Evolutionary conservation across 1,140 invertebrate species (phyloP).

Genomic region (Chelonus insularis): DNA sequence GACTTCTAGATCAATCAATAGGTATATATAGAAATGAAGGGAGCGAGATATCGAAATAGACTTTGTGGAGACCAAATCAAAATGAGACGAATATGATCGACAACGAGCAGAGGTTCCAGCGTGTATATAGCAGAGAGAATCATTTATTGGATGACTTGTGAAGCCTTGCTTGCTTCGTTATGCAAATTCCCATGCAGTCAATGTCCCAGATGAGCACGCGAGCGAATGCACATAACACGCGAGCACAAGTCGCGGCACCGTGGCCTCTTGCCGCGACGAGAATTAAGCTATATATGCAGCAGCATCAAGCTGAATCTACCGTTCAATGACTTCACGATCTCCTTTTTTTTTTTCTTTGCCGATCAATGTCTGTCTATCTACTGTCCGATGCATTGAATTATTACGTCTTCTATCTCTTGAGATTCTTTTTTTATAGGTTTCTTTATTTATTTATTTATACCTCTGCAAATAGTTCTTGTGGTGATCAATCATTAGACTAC

Average conservation of each 20-base stretch:
- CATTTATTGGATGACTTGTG: slow-evolving; percentile 26
- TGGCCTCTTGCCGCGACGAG: neutral
- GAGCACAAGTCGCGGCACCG: slow-evolving; percentile 2
- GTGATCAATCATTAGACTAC: too few relatives aligned
- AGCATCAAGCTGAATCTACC: slow-evolving; percentile 6
- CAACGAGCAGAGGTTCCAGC: neutral
- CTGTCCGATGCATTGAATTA: slow-evolving; percentile 3
- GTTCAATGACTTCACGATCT: slow-evolving; percentile 19
- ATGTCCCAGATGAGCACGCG: slow-evolving; percentile 31
- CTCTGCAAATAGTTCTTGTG: too few relatives aligned
- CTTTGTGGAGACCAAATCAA: neutral
- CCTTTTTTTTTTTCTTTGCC: neutral
- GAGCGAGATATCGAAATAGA: neutral
- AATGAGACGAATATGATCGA: too few relatives aligned
- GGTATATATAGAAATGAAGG: neutral
- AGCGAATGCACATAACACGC: slow-evolving; percentile 25
- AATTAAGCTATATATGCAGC: slow-evolving; percentile 18
- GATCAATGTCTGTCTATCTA: slow-evolving; percentile 2
- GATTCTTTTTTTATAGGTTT: too few relatives aligned
- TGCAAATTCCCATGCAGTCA: slow-evolving; percentile 32
- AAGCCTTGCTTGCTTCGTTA: slow-evolving; percentile 12
- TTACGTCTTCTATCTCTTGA: slow-evolving; percentile 3
- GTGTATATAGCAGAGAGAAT: slow-evolving; percentile 16
- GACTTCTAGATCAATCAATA: neutral
- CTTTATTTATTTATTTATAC: slow-evolving; percentile 5